Conservation (phyloP, 2,113 vertebrate genomes). For the Mus musculus region DNA sequence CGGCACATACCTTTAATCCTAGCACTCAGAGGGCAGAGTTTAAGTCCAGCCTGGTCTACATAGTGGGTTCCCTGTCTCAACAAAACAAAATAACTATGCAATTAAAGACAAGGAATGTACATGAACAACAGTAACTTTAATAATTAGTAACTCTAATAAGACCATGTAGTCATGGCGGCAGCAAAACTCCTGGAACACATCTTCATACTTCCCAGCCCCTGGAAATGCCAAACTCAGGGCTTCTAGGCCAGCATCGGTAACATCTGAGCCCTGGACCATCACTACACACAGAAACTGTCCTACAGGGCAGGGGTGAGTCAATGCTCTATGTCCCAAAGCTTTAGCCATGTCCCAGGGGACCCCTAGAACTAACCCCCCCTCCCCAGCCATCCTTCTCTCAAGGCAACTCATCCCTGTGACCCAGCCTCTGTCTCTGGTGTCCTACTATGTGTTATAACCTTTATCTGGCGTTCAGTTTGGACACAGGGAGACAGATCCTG, state of each 20-base stretch:
- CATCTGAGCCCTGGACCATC: neutral
- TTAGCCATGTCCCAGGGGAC: rapidly evolving
- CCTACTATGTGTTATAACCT: neutral
- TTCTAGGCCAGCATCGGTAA: neutral
- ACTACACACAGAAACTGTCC: neutral
- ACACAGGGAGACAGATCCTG: neutral
- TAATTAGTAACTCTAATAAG: neutral
- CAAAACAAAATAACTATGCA: neutral
- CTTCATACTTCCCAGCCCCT: neutral
- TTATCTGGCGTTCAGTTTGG: neutral
- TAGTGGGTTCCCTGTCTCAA: neutral
- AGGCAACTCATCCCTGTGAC: neutral
- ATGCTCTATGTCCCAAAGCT: neutral
- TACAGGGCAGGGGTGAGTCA: neutral
- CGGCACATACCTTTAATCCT: neutral
- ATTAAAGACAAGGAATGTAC: neutral
- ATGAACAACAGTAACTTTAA: neutral
- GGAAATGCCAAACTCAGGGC: neutral
- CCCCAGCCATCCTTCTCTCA: rapidly evolving
- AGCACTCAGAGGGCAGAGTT: neutral
- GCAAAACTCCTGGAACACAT: neutral
- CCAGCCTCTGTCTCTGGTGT: too few species aligned
- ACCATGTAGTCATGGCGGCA: neutral
- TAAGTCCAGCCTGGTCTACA: neutral
- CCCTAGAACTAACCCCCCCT: too few species aligned